A percentile compares a stretch with the other conserved stretches of the same genome.
phyloP scores from a whole-genome alignment of 2,797 vertebrate genomes.

The Setipinna tenuifilis region DNA sequence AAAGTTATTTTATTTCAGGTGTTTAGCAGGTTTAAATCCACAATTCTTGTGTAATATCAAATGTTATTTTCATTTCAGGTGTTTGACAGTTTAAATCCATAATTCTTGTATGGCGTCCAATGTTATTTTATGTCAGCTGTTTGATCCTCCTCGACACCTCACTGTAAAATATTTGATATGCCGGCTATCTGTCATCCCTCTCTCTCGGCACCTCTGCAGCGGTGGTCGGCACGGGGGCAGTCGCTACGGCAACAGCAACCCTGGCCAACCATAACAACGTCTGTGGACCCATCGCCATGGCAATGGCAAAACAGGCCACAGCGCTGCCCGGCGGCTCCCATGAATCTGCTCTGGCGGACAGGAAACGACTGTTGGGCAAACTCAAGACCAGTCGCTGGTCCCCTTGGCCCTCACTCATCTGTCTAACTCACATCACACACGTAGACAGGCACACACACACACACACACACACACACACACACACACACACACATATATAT shows the following conservation, averaged over 20 bases:
- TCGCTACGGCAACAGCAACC: not conserved
- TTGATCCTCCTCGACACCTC: too few species aligned
- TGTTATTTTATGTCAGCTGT: too few species aligned
- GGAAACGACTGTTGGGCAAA: not conserved
- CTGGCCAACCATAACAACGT: conserved; percentile 9
- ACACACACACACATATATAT: not conserved
- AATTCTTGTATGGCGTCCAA: too few species aligned
- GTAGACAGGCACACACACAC: not conserved
- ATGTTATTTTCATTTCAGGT: too few species aligned
- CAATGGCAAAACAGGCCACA: not conserved
- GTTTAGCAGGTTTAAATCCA: too few species aligned
- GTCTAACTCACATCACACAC: not conserved
- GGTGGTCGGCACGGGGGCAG: not conserved
- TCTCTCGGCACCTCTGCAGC: not conserved
- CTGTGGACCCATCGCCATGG: not conserved
- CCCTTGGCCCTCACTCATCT: not conserved
- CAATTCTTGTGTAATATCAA: too few species aligned
- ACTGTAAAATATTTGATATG: too few species aligned
- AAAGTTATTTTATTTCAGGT: too few species aligned
- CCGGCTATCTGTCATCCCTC: not conserved
- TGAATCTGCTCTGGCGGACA: not conserved
- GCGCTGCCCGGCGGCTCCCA: not conserved
- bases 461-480: not conserved
- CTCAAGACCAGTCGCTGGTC: not conserved
- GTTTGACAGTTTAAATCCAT: too few species aligned